Conservation (phyloP, 2,888 invertebrate species). For the Leucozona laternaria region DNA sequence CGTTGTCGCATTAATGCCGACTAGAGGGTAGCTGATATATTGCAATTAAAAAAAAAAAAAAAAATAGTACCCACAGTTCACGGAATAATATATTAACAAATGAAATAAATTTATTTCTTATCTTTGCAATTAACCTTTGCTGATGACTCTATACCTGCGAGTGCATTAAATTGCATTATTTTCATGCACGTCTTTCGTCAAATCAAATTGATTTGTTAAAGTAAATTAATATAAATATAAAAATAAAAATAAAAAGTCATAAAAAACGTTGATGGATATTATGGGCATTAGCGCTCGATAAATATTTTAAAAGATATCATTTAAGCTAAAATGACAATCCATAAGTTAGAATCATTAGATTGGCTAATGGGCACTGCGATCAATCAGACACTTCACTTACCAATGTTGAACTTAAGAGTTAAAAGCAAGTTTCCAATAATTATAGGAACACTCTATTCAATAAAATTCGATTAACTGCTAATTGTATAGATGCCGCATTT, state of each 20-base stretch:
- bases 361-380: background rate
- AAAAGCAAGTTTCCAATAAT: too few relatives aligned
- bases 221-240: slow-evolving; percentile 19
- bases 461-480: too few relatives aligned
- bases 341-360: background rate
- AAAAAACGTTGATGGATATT: background rate
- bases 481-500: too few relatives aligned
- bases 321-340: slow-evolving; percentile 8
- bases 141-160: slow-evolving; percentile 26
- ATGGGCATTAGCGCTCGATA: background rate
- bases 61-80: slow-evolving; percentile 54
- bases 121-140: slow-evolving; percentile 69
- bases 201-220: slow-evolving; percentile 39
- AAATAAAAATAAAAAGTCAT: too few relatives aligned
- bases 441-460: too few relatives aligned
- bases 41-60: slow-evolving; percentile 62
- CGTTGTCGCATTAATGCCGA: slow-evolving; percentile 64
- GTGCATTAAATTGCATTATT: slow-evolving; percentile 30
- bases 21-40: slow-evolving; percentile 52
- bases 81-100: slow-evolving; percentile 63
- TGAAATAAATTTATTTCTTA: slow-evolving; percentile 73
- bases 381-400: too few relatives aligned
- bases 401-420: too few relatives aligned
- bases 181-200: slow-evolving; percentile 24
- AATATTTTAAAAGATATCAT: slow-evolving; percentile 17